Evolutionary conservation across 2,888 invertebrate species (phyloP), one percentile per base, ranked within the genome.

Genomic region (Ectemnius lituratus): DNA sequence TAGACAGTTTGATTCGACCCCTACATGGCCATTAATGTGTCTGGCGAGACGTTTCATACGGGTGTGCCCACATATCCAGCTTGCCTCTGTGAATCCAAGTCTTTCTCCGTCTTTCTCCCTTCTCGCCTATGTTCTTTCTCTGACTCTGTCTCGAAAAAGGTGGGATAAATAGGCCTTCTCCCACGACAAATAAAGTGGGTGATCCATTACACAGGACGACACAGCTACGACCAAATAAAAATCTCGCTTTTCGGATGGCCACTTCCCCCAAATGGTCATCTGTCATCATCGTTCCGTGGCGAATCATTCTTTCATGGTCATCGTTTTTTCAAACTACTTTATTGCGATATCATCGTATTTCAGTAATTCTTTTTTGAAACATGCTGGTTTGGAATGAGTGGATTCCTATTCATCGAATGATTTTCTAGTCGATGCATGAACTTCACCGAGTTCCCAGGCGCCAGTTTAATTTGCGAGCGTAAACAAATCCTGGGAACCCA

Each of bases 401-500:
- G 62, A 20, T 67, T n/a, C 20, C 49, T 16, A 20, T 61, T 49
- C 27, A 13, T 2, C 11, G 14, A 4, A 16, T 2, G 13, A 47
- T 8, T 11, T 45, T 13, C 5, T 18, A 27, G 23, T 37, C 60
- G 14, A 16, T 46, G 27, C 2, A 16, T 6, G 37, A 0, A 2
- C 18, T 8, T 5, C 23, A 64, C 18, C 8, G 37, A 45, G 60
- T n/a, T 60, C 37, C 45, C 61, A 46, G 8, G n/a, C 60, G 63
- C 37, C 57, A 18, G 49, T 46, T 49, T 11, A 57, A 47, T 65
- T 72, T 65, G 47, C 45, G 57, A 61, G 49, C 45, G n/a, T 66
- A 77, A 82, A 79, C 77, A 78, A 82, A 84, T 84, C 84, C 81
- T 83, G 83, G 81, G 82, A 83, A 84, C 73, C 68, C 23, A 67